Conservation (phyloP, 2,888 invertebrate species). For the Cabera pusaria region DNA sequence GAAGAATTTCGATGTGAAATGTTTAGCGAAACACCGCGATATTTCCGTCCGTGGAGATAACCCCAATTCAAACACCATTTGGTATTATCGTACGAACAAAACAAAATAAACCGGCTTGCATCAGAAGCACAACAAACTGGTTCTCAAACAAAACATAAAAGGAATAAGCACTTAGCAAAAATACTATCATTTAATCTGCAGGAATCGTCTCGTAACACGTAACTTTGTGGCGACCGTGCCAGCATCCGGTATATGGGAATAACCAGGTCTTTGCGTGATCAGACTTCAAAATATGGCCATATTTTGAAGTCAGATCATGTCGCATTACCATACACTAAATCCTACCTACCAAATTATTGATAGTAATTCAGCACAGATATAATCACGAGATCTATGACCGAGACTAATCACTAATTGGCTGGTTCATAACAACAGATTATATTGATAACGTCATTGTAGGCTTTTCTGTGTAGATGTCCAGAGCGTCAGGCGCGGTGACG, state of each 20-base stretch:
- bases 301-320: too few species aligned
- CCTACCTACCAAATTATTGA: too few species aligned
- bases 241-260: constrained; percentile 70
- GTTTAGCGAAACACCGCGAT: too few species aligned
- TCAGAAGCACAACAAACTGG: constrained; percentile 14
- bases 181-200: constrained; percentile 40
- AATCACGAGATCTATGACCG: background rate
- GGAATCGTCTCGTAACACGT: constrained; percentile 38
- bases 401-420: background rate
- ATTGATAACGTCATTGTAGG: constrained; percentile 56
- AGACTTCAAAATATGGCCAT: constrained; percentile 55
- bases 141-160: constrained; percentile 21
- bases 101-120: constrained; percentile 1
- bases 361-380: too few species aligned
- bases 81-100: too few species aligned
- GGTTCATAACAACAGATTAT: background rate
- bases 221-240: constrained; percentile 23
- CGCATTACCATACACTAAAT: too few species aligned
- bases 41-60: too few species aligned
- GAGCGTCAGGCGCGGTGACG: constrained; percentile 47
- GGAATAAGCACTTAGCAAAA: constrained; percentile 31
- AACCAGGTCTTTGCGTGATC: constrained; percentile 60
- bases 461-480: constrained; percentile 49
- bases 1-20: too few species aligned
- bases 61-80: too few species aligned